Base-by-base conservation (phyloP, 2,888 invertebrate species). In the Polydrusus pterygomalis region DNA sequence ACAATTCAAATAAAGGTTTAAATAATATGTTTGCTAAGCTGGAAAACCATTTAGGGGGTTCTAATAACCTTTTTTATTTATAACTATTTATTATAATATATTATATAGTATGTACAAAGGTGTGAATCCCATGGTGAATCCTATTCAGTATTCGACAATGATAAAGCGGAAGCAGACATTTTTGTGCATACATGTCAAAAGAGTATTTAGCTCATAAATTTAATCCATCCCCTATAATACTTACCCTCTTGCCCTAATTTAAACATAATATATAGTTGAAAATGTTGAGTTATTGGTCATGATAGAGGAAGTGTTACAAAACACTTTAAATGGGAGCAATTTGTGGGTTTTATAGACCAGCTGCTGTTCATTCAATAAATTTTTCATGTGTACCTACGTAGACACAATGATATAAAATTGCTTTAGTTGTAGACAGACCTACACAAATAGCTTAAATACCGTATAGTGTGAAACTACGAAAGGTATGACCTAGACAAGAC, bases 341-440 rank as follows among this genome's bases (percentile, higher is more conserved):
- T 34, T 34, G 38, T 62, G 62, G 38, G 62, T 38, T 38, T 43
- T 60, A 38, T 15, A 17, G 38, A 15, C 62, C 62, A 62, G 62
- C 62, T 62, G 62, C 62, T 43, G 62, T 62, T 40, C 18, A 40
- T 62, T 62, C 40, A 62, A 20, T 43, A 15, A 40, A 62, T 40
- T 40, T 34, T 62, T 13, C 18, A 6, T 62, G 40, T 62, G 25
- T 68, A 68, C 68, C 68, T 56, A 68, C 56, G 56, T 54, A 54
- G 30, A 38, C 56, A 68, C n/a, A 20, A 20, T 68, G 56, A 68
- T 38, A 40, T 68, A 56, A 56, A 56, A 40, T 68, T 43, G 43
- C 11, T 68, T 54, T 56, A 68, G 68, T 56, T 51, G 40, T n/a
- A 40, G 56, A 58, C 38, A 68, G 54, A 54, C 68, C 68, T 68